Conservation (phyloP, 2,888 invertebrate genomes). For the Ganaspis brasiliensis region DNA sequence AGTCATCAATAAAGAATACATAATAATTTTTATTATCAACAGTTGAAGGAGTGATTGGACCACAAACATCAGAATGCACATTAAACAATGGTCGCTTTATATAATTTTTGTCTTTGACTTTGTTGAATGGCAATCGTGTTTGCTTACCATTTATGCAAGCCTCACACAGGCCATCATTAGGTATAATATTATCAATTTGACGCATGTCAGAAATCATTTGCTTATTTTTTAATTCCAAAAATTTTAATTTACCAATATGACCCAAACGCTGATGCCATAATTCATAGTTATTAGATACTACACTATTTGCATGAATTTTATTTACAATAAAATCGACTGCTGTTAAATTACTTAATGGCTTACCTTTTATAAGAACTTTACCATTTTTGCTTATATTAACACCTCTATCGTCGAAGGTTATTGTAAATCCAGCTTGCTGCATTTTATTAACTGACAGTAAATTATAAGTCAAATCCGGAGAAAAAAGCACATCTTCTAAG, state of each 20-base stretch:
- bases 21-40: slow-evolving; percentile 32
- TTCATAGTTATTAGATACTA: no score
- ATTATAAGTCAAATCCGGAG: slow-evolving; percentile 70
- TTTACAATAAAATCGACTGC: no score
- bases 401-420: slow-evolving; percentile 68
- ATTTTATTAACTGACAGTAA: slow-evolving; percentile 68
- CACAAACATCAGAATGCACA: slow-evolving; percentile 55
- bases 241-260: no score
- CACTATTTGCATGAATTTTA: background rate
- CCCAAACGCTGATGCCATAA: no score
- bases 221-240: no score
- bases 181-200: background rate
- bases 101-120: slow-evolving; percentile 44
- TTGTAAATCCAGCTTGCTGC: slow-evolving; percentile 66
- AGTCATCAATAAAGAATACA: slow-evolving; percentile 26
- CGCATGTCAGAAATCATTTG: background rate
- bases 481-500: slow-evolving; percentile 67
- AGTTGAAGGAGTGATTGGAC: slow-evolving; percentile 53
- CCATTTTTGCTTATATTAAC: slow-evolving; percentile 59
- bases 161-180: slow-evolving; percentile 5
- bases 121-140: slow-evolving; percentile 39
- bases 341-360: slow-evolving; percentile 60
- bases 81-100: slow-evolving; percentile 51
- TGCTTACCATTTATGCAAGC: slow-evolving; percentile 48
- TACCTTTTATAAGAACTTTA: slow-evolving; percentile 63